Base-by-base conservation (phyloP, 1,140 invertebrate genomes). In the Chironomus tepperi region DNA sequence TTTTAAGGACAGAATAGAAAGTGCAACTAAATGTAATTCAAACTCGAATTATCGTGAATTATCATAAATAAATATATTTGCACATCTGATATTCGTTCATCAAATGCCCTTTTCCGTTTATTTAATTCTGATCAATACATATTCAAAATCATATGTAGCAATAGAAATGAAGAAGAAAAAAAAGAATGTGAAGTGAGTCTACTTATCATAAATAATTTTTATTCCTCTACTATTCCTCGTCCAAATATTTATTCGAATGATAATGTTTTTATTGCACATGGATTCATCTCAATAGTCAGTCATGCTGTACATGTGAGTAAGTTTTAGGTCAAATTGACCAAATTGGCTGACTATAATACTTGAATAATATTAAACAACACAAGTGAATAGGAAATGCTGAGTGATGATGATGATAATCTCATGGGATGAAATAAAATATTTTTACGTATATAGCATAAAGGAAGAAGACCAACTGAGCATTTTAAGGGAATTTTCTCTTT, bases 121-220 rank as follows among this genome's bases (percentile, higher is more conserved):
- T 18, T 9, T 70, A 1, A 34, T 5, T 34, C 24, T 34, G 24
- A 34, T 34, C 24, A 34, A 34, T 34, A 34, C 24, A n/a, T n/a
- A n/a, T 34, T 34, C 24, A 34, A 34, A 34, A 34, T 34, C 24
- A n/a, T 34, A 34, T 34, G 1, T 34, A 5, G 24, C 24, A 34
- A 34, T 34, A 34, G 24, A 34, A 34, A n/a, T n/a, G n/a, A n/a
- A n/a, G n/a, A n/a, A n/a, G n/a, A n/a, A n/a, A n/a, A n/a, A n/a
- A n/a, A n/a, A n/a, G n/a, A 34, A 34, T 34, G 24, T 34, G 24
- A 34, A 34, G 24, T 5, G 24, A 34, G 16, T 70, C 65, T 70
- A 70, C 65, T 70, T 70, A 70, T 70, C 65, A 70, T 70, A 70
- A 70, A 70, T 70, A 70, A 70, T 70, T 70, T 70, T 21, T n/a